Base-by-base conservation (phyloP, 1,140 invertebrate species). In the Andrena cerasifolii region DNA sequence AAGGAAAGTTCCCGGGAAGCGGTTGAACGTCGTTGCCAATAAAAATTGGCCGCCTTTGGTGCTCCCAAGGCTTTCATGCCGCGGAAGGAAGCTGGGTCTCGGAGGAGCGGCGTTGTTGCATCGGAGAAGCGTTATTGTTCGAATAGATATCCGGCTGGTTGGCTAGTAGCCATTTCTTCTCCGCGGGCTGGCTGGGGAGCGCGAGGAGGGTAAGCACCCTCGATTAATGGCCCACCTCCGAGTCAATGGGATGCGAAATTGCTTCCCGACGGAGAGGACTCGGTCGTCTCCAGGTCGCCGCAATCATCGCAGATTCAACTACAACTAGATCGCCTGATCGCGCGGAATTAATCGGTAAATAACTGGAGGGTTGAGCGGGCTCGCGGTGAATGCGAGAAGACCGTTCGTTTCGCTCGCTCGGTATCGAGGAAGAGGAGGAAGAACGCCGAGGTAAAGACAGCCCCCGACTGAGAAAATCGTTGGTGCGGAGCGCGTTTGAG, bases 231-330 rank as follows among this genome's bases (percentile, higher is more conserved):
- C 33, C 36, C 61, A 54, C 14, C 61, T 56, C 26, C 24, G 7
- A 74, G 61, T 74, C 71, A 74, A 74, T 65, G 59, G 59, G 71
- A 63, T 43, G 61, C 71, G 59, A 65, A 74, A 74, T 72, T 72
- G 54, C 45, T 72, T 61, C 24, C 31, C 43, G 21, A 61, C 36
- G n/a, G 7, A 47, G 36, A n/a, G 26, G 45, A 40, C 28, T 49
- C 47, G n/a, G 21, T 21, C 36, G 7, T 12, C 36, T 8, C 36
- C 10, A 5, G 12, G 54, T 26, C 31, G 10, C 5, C 24, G 33
- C 16, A 8, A n/a, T 6, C 16, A 10, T 58, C 67, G 24, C 5
- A 14, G 4, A n/a, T 16, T 40, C 33, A 54, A 67, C 49, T 16
- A 26, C 8, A 51, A 24, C 33, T 54, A 10, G 49, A 54, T 28